Base-by-base conservation (phyloP, 2,888 invertebrate genomes). In the Nephrotoma flavescens region DNA sequence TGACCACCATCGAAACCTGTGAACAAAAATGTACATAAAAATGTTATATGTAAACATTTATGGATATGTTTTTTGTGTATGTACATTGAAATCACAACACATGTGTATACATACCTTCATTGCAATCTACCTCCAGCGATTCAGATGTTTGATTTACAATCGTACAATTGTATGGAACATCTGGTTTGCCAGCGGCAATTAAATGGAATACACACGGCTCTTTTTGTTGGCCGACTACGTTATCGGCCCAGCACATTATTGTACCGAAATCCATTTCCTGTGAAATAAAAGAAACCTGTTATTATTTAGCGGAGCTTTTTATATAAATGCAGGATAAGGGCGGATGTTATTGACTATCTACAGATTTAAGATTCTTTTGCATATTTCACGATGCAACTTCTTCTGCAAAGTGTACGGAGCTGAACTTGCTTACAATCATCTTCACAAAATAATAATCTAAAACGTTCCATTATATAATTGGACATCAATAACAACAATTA, bases 191-290 rank as follows among this genome's bases (percentile, higher is more conserved):
- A 91, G 95, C 95, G 41, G 95, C 94, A 89, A 96, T 95, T 88
- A 96, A 94, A 90, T 95, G 95, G 92, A 95, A 96, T 88, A 95
- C 94, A 91, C 96, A 96, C 12, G 96, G 95, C 89, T 95, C 95
- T 89, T 92, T 92, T 90, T 96, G 96, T 88, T 93, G 93, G 86
- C 96, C 96, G 44, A 95, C 95, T 86, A 93, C 92, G 91, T 96
- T 96, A 89, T 93, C 93, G 41, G 95, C 96, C 94, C 95, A 95
- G 90, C 96, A 96, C 91, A 95, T 93, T 86, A 96, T 94, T 87
- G 95, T 95, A 87, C 96, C 96, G 90, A 95, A 96, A 91, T 96
- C 96, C 92, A 95, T 93, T 92, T 96, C 96, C 92, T 92, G 89
- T 31, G 19, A 31, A 71, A 71, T 71, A 71, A 19, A 71, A 71